Base-by-base conservation (phyloP, 2,113 vertebrate species). In the Platysternon megacephalum region DNA sequence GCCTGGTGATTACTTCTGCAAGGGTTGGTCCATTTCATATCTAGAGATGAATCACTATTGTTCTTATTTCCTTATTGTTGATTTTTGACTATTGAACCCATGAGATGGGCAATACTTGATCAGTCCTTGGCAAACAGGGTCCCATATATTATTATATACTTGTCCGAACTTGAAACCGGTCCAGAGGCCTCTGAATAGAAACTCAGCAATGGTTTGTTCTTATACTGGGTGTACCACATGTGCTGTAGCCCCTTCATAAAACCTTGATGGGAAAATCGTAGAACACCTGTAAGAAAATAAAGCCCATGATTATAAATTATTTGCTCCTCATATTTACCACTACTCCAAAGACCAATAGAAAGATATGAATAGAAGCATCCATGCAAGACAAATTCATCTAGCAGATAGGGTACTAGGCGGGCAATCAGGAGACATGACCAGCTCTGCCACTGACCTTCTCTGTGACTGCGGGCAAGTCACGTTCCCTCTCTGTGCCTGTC, bases 131-230 rank as follows among this genome's bases (percentile, higher is more conserved):
- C 84, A 95, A 94, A 92, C 49, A 89, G 9, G 26, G 0, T 2
- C 46, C 26, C 49, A 46, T 21, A n/a, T n/a, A n/a, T n/a, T 58
- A 29, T 1, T 16, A 2, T 0, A 17, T 26, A 87, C 95, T 86
- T 95, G 86, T 91, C 84, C 82, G 88, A 91, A 94, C 79, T 85
- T 86, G 96, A 94, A 58, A 95, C 84, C 82, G 93, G 84, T 96
- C 48, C 61, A 81, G 78, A 29, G 0, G 85, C 78, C 61, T 91
- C 82, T 93, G 83, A 96, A 93, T 7, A 86, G 80, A 96, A 92
- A 32, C 16, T 7, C 35, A 52, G 84, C 48, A 74, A 44, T 28
- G 22, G 44, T 86, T 92, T 85, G 65, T 22, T 94, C 92, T 93
- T 88, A 79, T 87, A 46, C 6, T 89, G 74, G 56, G 65, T 86